phyloP scores from a whole-genome alignment of 2,113 vertebrate genomes.

The Gnathonemus longibarbis region DNA sequence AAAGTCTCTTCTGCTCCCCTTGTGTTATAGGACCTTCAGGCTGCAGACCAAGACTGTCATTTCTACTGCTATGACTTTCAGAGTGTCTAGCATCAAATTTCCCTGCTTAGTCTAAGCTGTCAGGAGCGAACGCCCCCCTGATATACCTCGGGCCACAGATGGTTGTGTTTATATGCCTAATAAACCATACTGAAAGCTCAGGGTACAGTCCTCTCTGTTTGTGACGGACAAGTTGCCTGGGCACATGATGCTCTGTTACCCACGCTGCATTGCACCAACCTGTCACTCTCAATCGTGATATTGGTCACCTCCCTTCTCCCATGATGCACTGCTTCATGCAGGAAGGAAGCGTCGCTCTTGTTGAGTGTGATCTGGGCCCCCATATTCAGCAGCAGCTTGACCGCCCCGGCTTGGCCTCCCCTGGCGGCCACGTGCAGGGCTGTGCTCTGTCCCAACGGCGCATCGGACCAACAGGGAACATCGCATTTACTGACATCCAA shows the following conservation, averaged over 20 bases:
- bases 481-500: not conserved
- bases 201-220: not conserved
- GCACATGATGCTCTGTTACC: not conserved
- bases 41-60: not conserved
- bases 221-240: not conserved
- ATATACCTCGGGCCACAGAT: not conserved
- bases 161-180: not conserved
- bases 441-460: conserved; percentile 59
- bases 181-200: not conserved
- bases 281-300: conserved; percentile 60
- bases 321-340: conserved; percentile 74
- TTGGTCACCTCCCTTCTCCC: conserved; percentile 67
- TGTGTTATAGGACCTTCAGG: not conserved
- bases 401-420: conserved; percentile 69
- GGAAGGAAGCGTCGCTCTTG: conserved; percentile 65
- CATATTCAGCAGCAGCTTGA: conserved; percentile 61
- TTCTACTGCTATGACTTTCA: not conserved
- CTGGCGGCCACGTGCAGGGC: conserved; percentile 70
- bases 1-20: not conserved
- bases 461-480: not conserved
- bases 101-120: not conserved
- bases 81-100: not conserved
- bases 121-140: not conserved
- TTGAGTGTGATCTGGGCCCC: conserved; percentile 66
- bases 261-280: conserved; percentile 40